Conservation (phyloP, 2,113 vertebrate species). For the Sorex araneus region DNA sequence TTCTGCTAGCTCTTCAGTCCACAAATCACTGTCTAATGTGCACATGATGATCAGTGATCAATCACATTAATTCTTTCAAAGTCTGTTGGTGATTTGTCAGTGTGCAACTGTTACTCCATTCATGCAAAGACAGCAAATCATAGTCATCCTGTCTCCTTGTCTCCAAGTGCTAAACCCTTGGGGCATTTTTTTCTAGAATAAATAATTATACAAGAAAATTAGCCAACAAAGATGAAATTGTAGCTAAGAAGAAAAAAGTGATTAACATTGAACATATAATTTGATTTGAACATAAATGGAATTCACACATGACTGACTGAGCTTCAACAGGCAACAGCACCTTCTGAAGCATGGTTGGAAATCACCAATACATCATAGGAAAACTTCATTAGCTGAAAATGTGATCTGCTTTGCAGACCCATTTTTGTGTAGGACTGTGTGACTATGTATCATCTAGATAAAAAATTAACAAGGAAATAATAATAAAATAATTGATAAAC, state of each 20-base stretch:
- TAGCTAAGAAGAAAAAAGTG: neutral
- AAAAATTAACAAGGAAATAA: too few species aligned
- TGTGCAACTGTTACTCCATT: neutral
- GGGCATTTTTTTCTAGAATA: neutral
- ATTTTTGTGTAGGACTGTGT: too few species aligned
- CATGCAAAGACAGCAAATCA: neutral
- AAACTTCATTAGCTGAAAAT: too few species aligned
- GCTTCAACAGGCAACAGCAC: too few species aligned
- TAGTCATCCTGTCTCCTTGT: neutral
- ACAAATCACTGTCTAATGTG: neutral
- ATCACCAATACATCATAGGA: too few species aligned
- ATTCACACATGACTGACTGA: too few species aligned
- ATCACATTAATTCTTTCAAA: neutral
- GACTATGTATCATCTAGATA: too few species aligned
- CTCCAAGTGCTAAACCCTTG: neutral
- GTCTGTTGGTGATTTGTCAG: conserved; percentile 7
- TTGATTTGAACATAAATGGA: neutral
- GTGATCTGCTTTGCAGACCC: too few species aligned
- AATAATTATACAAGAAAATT: conserved; percentile 1
- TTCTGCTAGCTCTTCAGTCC: neutral
- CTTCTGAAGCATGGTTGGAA: too few species aligned
- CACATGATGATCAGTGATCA: neutral
- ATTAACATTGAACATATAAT: neutral
- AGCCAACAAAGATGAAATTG: neutral
- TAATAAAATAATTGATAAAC: too few species aligned